Evolutionary conservation across 2,888 invertebrate species (phyloP), one percentile per base, ranked within the genome.

Genomic region (Mayetiola destructor): DNA sequence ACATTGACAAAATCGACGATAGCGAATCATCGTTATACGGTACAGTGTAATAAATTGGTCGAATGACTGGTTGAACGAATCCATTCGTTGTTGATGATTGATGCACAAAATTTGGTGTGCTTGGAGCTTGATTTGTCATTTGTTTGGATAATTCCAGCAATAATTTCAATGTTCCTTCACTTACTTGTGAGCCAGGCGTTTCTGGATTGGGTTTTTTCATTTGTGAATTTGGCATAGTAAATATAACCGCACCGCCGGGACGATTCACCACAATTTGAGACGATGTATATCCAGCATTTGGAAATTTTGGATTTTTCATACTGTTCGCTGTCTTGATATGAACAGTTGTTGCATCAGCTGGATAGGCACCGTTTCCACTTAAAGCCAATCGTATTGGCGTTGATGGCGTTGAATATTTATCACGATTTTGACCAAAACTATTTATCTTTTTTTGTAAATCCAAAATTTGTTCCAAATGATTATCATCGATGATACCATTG

Each of bases 221-320:
- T 23, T 6, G 14, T 18, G 56, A 21, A 39, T 61, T 20, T 4
- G 68, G 67, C 1, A 72, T 61, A 2, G 65, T 67, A 37, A 72
- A 72, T 10, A 69, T 62, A 3, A 72, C 70, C 0, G 72, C 68
- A 0, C 73, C 73, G 56, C 68, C 72, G 0, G 73, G 72, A 0
- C 68, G 68, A 62, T 71, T 72, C 0, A 72, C 69, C 8, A 72
- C 71, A 57, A 73, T 71, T 61, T 73, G 73, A 1, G 72, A 71
- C 57, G 67, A 70, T 2, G 67, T 65, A 62, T 69, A 68, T 0
- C 67, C 69, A 1, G 62, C 63, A 0, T 63, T 62, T 52, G 23
- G 16, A 30, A 56, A 20, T 32, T 21, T n/a, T 8, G 42, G 27
- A 27, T 55, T 56, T 58, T 58, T 59, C 8, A 57, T 62, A 1